A percentile compares a stretch with the other conserved stretches of the same genome.
Conservation (phyloP, 2,888 invertebrate genomes). For the Tetramorium bicarinatum region DNA sequence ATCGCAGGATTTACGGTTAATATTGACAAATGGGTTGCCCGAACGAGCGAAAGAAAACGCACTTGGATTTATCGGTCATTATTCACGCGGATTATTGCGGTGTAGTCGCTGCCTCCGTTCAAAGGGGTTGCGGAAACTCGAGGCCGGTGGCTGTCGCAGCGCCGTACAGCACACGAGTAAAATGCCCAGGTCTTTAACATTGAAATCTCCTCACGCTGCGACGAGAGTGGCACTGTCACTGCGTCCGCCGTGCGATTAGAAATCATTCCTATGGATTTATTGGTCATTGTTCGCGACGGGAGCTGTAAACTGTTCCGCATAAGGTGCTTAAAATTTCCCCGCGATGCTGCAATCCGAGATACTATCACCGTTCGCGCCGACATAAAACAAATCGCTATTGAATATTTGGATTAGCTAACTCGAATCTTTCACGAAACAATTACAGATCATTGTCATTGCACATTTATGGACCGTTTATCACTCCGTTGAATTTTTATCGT, state of each 20-base stretch:
- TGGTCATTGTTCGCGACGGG: constrained; percentile 41
- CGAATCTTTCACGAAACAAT: constrained; percentile 30
- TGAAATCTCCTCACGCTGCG: constrained; percentile 24
- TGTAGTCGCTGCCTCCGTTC: constrained; percentile 47
- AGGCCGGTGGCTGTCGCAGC: constrained; percentile 15
- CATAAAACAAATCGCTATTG: constrained; percentile 38
- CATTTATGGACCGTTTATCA: constrained; percentile 21
- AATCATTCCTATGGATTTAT: constrained; percentile 47
- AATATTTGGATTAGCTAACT: constrained; percentile 36
- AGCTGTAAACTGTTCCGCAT: constrained; percentile 23
- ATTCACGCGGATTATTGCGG: constrained; percentile 54
- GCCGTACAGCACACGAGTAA: neutral
- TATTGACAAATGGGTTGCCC: constrained; percentile 69
- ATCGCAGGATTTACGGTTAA: constrained; percentile 64
- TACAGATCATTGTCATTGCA: constrained; percentile 12
- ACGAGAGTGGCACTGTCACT: constrained; percentile 6
- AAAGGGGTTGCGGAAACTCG: constrained; percentile 29
- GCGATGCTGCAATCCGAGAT: constrained; percentile 18
- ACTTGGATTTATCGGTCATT: constrained; percentile 52
- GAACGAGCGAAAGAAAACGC: constrained; percentile 40
- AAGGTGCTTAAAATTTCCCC: constrained; percentile 28
- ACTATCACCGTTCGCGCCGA: neutral
- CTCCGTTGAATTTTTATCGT: neutral
- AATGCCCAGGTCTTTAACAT: constrained; percentile 39
- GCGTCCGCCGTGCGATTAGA: constrained; percentile 32